These are phyloP conservation scores for Encarsia formosa DNA, from an alignment of 2,888 invertebrate species.

Conservation along the genomic window DNA sequence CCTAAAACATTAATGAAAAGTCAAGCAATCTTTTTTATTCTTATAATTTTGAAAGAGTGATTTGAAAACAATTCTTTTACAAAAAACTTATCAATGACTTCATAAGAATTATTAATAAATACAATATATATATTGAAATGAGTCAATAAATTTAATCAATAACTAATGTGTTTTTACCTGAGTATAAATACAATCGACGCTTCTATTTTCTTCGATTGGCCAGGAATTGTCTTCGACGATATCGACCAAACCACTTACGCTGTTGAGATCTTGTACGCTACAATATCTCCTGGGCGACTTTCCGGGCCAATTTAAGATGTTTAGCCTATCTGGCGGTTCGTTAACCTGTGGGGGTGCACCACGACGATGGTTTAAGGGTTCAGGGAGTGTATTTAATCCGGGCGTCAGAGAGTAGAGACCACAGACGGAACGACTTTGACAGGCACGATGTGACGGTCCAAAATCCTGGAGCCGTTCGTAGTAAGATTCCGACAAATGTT, in stretches of 20 bases:
- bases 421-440: slow-evolving; percentile 44
- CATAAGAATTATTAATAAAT: too few species aligned
- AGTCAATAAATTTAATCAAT: too few species aligned
- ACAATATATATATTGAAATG: too few species aligned
- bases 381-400: slow-evolving; percentile 37
- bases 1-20: slow-evolving; percentile 39
- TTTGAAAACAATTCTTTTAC: too few species aligned
- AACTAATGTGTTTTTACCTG: slow-evolving; percentile 39
- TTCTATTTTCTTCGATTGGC: slow-evolving; percentile 43
- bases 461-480: slow-evolving; percentile 44
- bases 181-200: slow-evolving; percentile 47
- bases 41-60: too few species aligned
- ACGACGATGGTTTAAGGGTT: slow-evolving; percentile 33
- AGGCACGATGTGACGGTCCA: slow-evolving; percentile 34
- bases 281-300: slow-evolving; percentile 42
- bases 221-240: slow-evolving; percentile 44
- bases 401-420: slow-evolving; percentile 42
- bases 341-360: not conserved
- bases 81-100: too few species aligned
- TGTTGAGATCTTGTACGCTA: slow-evolving; percentile 47
- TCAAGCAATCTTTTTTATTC: too few species aligned
- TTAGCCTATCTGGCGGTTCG: slow-evolving; percentile 36
- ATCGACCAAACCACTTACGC: slow-evolving; percentile 48
- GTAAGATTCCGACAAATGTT: slow-evolving; percentile 45
- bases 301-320: slow-evolving; percentile 48